Percentiles rank a stretch among this genome's conserved stretches.
Conservation (phyloP, 2,113 vertebrate genomes). For the Falco punctatus region DNA sequence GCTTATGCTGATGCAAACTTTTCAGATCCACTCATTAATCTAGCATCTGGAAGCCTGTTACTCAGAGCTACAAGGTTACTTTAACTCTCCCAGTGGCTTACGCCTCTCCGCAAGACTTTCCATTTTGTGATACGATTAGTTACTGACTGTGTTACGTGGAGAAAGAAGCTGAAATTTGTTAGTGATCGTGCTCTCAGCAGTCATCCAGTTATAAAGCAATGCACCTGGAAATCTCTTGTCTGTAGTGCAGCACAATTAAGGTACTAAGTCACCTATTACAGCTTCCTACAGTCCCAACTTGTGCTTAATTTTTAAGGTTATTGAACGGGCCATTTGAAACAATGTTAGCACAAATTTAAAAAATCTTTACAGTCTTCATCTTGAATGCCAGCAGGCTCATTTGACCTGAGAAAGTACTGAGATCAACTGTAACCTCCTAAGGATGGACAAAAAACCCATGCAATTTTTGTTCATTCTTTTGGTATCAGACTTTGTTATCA, state of each 20-base stretch:
- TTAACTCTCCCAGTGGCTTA: slow-evolving; percentile 34
- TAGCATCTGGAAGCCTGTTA: slow-evolving; percentile 59
- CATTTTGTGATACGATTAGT: slow-evolving; percentile 13
- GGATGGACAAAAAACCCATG: not conserved
- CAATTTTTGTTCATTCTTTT: slow-evolving; percentile 9
- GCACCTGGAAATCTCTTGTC: slow-evolving; percentile 36
- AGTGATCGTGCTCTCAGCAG: not conserved
- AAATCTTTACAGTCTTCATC: slow-evolving; percentile 7
- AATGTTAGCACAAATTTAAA: not conserved
- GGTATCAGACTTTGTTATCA: not conserved
- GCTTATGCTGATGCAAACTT: slow-evolving; percentile 59
- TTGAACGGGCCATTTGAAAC: not conserved
- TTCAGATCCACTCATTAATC: slow-evolving; percentile 58
- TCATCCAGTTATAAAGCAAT: not conserved
- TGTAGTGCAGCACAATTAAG: not conserved
- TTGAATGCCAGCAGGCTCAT: not conserved
- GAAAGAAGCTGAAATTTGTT: slow-evolving; percentile 11
- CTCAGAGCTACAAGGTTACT: slow-evolving; percentile 40
- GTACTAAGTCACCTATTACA: not conserved
- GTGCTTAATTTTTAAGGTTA: slow-evolving; percentile 45
- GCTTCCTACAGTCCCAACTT: not conserved
- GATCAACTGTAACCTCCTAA: not conserved
- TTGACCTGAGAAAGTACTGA: slow-evolving; percentile 9
- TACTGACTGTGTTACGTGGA: slow-evolving; percentile 18
- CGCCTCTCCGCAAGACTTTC: not conserved